phyloP scores from a whole-genome alignment of 2,113 vertebrate species.

The Manacus vitellinus region DNA sequence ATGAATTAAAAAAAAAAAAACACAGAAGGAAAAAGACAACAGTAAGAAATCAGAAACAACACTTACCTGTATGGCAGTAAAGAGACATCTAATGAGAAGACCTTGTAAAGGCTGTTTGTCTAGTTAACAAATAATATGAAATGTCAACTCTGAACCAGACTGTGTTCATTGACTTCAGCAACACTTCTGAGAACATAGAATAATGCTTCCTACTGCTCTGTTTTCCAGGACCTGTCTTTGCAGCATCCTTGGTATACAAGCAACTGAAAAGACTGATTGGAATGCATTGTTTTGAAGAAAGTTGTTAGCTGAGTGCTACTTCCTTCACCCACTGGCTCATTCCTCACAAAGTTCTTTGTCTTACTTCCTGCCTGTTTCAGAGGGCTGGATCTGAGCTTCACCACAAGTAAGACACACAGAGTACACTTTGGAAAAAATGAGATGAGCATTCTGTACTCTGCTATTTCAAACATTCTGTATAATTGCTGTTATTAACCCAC shows the following conservation, averaged over 20 bases:
- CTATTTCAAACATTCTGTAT: not conserved
- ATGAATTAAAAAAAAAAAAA: not conserved
- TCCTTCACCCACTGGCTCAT: not conserved
- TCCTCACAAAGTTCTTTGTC: not conserved
- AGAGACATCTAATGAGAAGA: not conserved
- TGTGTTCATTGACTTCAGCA: not conserved
- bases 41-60: not conserved
- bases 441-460: not conserved
- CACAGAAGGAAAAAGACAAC: not conserved
- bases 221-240: not conserved
- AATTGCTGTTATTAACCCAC: constrained; percentile 6
- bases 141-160: not conserved
- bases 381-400: not conserved
- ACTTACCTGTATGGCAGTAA: not conserved
- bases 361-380: not conserved
- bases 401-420: not conserved
- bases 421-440: not conserved
- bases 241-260: not conserved
- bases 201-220: not conserved
- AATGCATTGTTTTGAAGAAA: not conserved
- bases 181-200: not conserved
- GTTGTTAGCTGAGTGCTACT: not conserved
- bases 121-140: not conserved
- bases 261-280: not conserved
- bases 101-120: not conserved